Evolutionary conservation across 2,888 invertebrate species (phyloP).

Genomic region (Eurois occulta): DNA sequence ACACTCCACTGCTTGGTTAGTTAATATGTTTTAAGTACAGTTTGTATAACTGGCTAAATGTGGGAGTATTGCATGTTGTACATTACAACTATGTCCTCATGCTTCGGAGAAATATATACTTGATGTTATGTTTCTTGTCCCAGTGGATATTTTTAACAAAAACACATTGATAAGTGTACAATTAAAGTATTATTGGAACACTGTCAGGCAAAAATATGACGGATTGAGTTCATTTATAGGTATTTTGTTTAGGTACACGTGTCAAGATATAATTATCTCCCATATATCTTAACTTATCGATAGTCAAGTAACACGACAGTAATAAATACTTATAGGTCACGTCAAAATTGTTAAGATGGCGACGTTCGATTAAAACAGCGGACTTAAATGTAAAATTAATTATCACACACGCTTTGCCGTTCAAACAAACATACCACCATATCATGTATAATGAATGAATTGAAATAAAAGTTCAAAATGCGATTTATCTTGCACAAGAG

Average conservation of each 20-base stretch:
- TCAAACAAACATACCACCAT: conserved; percentile 9
- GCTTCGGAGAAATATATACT: not conserved
- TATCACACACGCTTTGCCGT: conserved; percentile 4
- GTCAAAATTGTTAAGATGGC: not conserved
- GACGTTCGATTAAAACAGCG: not conserved
- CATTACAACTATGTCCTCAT: not conserved
- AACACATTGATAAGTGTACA: no score
- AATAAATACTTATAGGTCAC: not conserved
- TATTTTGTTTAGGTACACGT: no score
- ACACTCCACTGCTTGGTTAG: no score
- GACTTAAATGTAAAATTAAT: conserved; percentile 20
- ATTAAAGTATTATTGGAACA: no score
- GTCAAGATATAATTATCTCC: not conserved
- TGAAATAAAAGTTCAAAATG: conserved; percentile 18
- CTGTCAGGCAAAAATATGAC: no score
- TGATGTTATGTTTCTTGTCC: not conserved
- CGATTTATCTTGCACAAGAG: conserved; percentile 19
- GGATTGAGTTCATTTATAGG: no score
- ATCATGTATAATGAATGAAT: conserved; percentile 41
- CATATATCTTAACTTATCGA: not conserved
- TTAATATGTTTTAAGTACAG: no score
- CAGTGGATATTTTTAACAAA: not conserved
- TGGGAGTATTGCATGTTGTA: no score
- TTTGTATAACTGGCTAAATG: no score
- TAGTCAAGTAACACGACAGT: not conserved